Evolutionary conservation across 2,797 vertebrate species (phyloP).

Genomic region (Selene dorsalis): DNA sequence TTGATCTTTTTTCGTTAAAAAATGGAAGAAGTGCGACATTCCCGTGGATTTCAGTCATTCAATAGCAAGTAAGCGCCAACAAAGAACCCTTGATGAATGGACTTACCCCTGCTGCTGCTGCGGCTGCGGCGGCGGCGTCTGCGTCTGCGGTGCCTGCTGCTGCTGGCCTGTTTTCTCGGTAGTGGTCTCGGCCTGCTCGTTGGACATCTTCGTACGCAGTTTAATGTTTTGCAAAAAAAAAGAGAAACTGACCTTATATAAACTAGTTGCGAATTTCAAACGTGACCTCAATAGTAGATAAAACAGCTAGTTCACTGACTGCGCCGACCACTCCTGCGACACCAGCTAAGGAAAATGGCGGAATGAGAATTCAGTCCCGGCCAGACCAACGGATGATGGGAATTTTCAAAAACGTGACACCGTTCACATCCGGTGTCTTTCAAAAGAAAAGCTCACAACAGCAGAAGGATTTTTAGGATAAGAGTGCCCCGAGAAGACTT

Average conservation of each 20-base stretch:
- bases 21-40: rapidly evolving
- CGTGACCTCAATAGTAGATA: neutral
- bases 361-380: neutral
- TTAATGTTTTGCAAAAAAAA: neutral
- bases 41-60: rapidly evolving
- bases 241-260: neutral
- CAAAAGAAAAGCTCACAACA: conserved; percentile 23
- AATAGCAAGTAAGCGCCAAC: conserved; percentile 48
- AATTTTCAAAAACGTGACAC: conserved; percentile 18
- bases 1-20: rapidly evolving
- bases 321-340: conserved; percentile 7
- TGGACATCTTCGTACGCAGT: conserved; percentile 77
- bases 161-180: conserved; percentile 68
- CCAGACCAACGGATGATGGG: neutral
- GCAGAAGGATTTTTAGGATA: conserved; percentile 35
- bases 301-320: neutral
- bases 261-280: neutral
- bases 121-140: conserved; percentile 21
- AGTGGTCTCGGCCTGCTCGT: conserved; percentile 73
- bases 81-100: conserved; percentile 65
- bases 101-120: conserved; percentile 70
- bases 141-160: conserved; percentile 9
- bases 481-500: neutral
- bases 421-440: conserved; percentile 34
- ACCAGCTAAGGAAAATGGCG: conserved; percentile 68